Base-by-base conservation (phyloP, 2,797 vertebrate species). In the Zonotrichia albicollis region DNA sequence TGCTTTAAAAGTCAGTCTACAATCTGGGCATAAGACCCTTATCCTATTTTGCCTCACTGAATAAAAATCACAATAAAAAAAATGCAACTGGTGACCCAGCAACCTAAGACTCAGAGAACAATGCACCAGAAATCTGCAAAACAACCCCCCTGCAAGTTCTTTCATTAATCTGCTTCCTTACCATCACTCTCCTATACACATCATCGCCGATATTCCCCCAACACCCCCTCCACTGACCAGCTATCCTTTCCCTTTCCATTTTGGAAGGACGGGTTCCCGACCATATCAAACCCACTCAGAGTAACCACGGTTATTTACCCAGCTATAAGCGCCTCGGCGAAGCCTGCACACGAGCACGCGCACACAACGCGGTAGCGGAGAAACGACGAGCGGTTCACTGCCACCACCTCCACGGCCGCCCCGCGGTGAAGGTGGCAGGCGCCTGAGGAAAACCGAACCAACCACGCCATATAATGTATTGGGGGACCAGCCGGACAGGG, bases 31-130 rank as follows among this genome's bases (percentile, higher is more conserved):
- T 79, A 93, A 93, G 81, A 93, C 65, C 46, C 93, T 73, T 72
- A 95, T 91, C 70, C 79, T 91, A 80, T 81, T 86, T 84, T 86
- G 53, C 62, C 84, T 94, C 70, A 68, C 79, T 79, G 78, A 85
- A 92, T 61, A 90, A 95, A 78, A 84, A 61, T 45, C 51, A 40
- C 73, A 55, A 55, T 74, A 75, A 93, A 75, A 70, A 50, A 77
- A 36, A 40, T 32, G 50, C n/a, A 91, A 72, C 62, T 53, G 29
- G 46, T 80, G 43, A 94, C 60, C 61, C 60, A 64, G 55, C 40
- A 71, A 75, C 85, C 92, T 42, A 94, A 93, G 65, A 29, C 51
- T 70, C 40, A 20, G 54, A 46, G 75, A 96, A 94, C 61, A 94
- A 94, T 90, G 80, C 92, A 87, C 79, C 89, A 85, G 57, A 64